Evolutionary conservation across 2,888 invertebrate species (phyloP), one percentile per base, ranked within the genome.

Genomic region (Vandiemenella viatica): DNA sequence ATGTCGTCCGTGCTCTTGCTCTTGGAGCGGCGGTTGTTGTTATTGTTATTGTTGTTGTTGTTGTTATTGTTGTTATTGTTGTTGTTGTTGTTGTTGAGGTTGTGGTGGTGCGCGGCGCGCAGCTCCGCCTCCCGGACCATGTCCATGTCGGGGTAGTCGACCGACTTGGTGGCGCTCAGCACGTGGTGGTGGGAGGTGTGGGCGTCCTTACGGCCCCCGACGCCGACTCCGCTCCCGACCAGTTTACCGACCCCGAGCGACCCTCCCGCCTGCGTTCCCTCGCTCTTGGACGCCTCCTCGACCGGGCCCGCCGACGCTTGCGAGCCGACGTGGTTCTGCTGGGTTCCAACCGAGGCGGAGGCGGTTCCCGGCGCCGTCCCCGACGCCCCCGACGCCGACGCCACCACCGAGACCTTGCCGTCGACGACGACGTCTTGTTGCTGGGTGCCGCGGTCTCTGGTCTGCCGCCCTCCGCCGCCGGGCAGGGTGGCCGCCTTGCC

Each of bases 1-100:
- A 89, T 89, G 63, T 90, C 88, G 67, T 90, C 90, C 46, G 89
- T 89, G 68, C 89, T 89, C 69, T 90, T 90, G 58, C 88, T 89
- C 64, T 87, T 87, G 53, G 75, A 77, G 55, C 83, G 78, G 53
- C 83, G 67, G 52, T 65, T 67, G 54, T 66, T 67, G n/a, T 63
- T 65, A 54, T 63, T 67, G 54, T 53, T 59, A 51, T 57, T 61
- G 52, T 56, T 73, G 22, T 72, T 72, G 49, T 78, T 79, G 37
- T 63, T 65, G 54, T 63, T 67, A 54, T 53, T 59, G 51, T 57
- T 61, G 52, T 56, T 73, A 22, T 72, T 72, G 49, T 78, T 79
- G 62, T 80, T 83, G 65, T 81, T 83, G 67, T 82, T 83, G 65
- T 82, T 75, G 55, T 81, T 74, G 62, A 81, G 77, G 61, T 75